Conservation (phyloP, 2,888 invertebrate genomes). For the Asteroscopus sphinx region DNA sequence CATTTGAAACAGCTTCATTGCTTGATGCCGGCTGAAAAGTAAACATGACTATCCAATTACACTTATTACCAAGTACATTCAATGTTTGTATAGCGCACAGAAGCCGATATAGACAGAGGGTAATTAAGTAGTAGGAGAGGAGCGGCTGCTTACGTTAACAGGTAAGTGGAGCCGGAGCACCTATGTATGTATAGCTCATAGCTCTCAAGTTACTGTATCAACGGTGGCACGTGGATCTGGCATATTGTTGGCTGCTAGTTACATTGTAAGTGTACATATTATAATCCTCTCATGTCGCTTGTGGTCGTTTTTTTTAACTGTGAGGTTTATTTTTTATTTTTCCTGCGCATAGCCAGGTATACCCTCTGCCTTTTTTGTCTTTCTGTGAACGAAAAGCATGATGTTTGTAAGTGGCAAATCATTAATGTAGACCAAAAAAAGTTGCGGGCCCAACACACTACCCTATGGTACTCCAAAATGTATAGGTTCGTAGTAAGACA, state of each 20-base stretch:
- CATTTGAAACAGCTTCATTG: slow-evolving; percentile 6
- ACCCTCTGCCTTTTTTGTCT: no score
- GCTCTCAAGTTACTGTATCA: slow-evolving; percentile 28
- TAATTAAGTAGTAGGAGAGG: slow-evolving; percentile 50
- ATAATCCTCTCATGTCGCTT: background rate
- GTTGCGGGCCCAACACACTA: no score
- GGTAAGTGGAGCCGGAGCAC: slow-evolving; percentile 33
- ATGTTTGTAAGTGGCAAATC: no score
- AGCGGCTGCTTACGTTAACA: slow-evolving; percentile 39
- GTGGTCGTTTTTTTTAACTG: background rate
- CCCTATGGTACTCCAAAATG: no score
- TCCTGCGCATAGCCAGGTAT: background rate
- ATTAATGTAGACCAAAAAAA: no score
- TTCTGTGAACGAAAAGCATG: no score
- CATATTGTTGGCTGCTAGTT: background rate
- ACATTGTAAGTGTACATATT: background rate
- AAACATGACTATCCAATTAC: slow-evolving; percentile 48
- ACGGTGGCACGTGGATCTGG: slow-evolving; percentile 29
- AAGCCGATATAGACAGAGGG: slow-evolving; percentile 37
- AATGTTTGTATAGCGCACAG: slow-evolving; percentile 36
- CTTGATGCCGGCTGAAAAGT: slow-evolving; percentile 21
- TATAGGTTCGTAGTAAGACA: no score
- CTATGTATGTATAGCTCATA: slow-evolving; percentile 4
- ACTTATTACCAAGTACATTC: slow-evolving; percentile 23
- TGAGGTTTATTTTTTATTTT: no score